Evolutionary conservation across 1,140 invertebrate genomes (phyloP).

Genomic region (Battus philenor): DNA sequence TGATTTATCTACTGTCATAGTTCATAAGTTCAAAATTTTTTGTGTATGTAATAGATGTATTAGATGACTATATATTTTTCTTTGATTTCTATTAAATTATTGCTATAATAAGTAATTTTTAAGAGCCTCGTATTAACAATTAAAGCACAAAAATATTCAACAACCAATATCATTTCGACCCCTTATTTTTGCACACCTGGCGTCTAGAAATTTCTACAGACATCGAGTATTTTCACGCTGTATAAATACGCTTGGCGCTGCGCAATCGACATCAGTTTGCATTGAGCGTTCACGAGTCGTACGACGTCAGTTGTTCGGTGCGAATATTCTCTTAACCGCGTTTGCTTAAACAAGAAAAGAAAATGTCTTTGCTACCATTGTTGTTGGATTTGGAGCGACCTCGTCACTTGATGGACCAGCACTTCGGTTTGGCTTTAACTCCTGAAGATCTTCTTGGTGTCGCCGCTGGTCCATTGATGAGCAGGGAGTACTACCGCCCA

Average conservation of each 20-base stretch:
- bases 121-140: too few relatives aligned
- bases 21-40: too few relatives aligned
- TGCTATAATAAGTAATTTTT: too few relatives aligned
- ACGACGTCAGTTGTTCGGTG: neutral
- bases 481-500: slow-evolving; percentile 80
- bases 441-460: slow-evolving; percentile 83
- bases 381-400: slow-evolving; percentile 76
- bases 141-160: neutral
- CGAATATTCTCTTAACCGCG: neutral
- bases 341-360: too few relatives aligned
- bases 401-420: slow-evolving; percentile 83
- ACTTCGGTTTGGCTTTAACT: slow-evolving; percentile 82
- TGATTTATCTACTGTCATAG: too few relatives aligned
- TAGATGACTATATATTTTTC: too few relatives aligned
- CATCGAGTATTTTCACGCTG: neutral
- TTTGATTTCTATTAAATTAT: too few relatives aligned
- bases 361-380: slow-evolving; percentile 52
- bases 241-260: slow-evolving; percentile 2
- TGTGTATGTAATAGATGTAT: too few relatives aligned
- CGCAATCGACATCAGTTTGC: slow-evolving; percentile 4
- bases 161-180: neutral
- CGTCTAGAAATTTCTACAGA: slow-evolving; percentile 8
- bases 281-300: neutral
- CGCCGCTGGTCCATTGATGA: slow-evolving; percentile 58
- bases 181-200: neutral